Evolutionary conservation across 2,113 vertebrate genomes (phyloP), one percentile per base, ranked within the genome.

Genomic region (Myotis yumanensis): DNA sequence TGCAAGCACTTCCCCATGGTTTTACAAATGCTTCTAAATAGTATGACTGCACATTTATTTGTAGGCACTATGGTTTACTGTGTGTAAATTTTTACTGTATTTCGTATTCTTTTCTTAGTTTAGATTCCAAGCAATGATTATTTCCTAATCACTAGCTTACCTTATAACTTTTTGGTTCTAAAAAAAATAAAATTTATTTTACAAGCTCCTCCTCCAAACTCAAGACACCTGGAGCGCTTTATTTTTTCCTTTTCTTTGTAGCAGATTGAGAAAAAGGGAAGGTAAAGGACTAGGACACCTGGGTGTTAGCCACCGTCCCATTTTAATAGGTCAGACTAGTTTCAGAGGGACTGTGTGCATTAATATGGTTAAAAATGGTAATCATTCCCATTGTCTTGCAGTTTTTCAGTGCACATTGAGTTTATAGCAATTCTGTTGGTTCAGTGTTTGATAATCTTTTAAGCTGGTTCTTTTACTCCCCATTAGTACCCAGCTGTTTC

Each of bases 11-110:
- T 89, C 14, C 46, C 8, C 14, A 25, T 66, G 82, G 30, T 54
- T 94, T 97, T 86, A 68, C 32, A 94, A 40, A 80, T 71, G 20
- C 90, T 87, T 94, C 82, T 73, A 90, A 94, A 54, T 6, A 64
- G 37, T 59, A 82, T 91, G 40, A 43, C 46, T 68, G 0, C 5
- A 23, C 35, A 35, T 79, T 90, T 92, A 95, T 95, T 80, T 84
- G 18, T 87, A 81, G 72, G 37, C 71, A 37, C 20, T 57, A 12
- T 91, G 92, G 46, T 62, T 76, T 23, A 77, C 48, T 51, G 3
- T 62, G 23, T 87, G 4, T 81, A 35, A 91, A 91, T 85, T 88
- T 48, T 69, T 85, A 57, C 2, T 43, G 0, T 87, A 51, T 64
- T 82, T 97, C 12, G 16, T 86, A n/a, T 77, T 87, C 18, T 89